phyloP scores from a whole-genome alignment of 2,797 vertebrate genomes.

The Helarctos malayanus region DNA sequence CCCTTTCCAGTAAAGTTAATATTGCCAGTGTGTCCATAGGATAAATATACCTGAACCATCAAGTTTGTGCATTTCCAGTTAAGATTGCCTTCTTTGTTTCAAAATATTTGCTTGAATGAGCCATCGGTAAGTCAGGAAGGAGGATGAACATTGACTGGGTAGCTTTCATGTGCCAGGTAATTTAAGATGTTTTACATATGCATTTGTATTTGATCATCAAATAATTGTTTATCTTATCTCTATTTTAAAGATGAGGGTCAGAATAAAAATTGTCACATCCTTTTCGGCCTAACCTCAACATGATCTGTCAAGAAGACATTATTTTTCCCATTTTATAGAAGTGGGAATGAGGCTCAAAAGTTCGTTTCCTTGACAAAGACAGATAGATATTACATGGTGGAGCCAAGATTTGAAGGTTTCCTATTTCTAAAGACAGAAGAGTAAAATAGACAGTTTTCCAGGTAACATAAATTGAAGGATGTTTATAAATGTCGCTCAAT shows the following conservation, averaged over 20 bases:
- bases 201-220: slow-evolving; percentile 52
- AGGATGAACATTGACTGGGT: not conserved
- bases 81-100: slow-evolving; percentile 12
- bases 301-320: not conserved
- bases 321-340: slow-evolving; percentile 49
- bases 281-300: slow-evolving; percentile 22
- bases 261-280: slow-evolving; percentile 38
- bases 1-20: not conserved
- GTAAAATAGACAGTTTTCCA: not conserved
- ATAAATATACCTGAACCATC: not conserved
- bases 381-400: not conserved
- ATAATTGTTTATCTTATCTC: slow-evolving; percentile 44
- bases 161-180: slow-evolving; percentile 9
- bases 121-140: not conserved
- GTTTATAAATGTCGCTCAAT: not conserved
- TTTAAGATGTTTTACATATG: not conserved
- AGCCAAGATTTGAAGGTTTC: slow-evolving; percentile 33
- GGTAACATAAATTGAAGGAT: not conserved
- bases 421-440: not conserved
- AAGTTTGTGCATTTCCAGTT: not conserved
- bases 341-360: not conserved
- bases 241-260: slow-evolving; percentile 50
- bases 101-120: not conserved
- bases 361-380: slow-evolving; percentile 61
- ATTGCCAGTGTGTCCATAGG: not conserved